These are phyloP conservation scores for Macrophya annulata DNA, from an alignment of 2,888 invertebrate genomes.

Conservation along the genomic window DNA sequence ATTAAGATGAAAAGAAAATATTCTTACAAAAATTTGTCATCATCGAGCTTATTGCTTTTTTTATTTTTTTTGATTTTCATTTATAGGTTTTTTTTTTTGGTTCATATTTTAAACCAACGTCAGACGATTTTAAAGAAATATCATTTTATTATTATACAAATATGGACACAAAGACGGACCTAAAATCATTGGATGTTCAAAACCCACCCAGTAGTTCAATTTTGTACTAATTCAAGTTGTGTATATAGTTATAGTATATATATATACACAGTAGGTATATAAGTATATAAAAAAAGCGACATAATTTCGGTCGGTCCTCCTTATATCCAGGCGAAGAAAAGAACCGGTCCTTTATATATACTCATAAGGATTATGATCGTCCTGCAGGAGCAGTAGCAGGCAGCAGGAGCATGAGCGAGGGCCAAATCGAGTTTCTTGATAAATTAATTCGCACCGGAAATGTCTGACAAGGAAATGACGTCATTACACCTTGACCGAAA, in stretches of 20 bases:
- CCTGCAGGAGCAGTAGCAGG: background rate
- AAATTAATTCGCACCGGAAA: constrained; percentile 77
- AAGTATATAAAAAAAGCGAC: constrained; percentile 59
- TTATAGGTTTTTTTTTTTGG: too few relatives aligned
- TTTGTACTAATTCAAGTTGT: constrained; percentile 7
- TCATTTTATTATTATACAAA: too few relatives aligned
- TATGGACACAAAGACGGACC: too few relatives aligned
- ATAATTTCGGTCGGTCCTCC: constrained; percentile 38
- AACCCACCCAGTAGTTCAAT: constrained; percentile 1
- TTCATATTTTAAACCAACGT: too few relatives aligned
- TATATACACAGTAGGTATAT: constrained; percentile 6
- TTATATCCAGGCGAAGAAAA: constrained; percentile 8
- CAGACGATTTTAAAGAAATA: background rate
- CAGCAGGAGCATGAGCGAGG: background rate
- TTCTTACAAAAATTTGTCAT: too few relatives aligned
- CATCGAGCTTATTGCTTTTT: too few relatives aligned
- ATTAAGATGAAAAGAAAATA: too few relatives aligned
- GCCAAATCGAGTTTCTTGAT: constrained; percentile 65
- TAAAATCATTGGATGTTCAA: background rate
- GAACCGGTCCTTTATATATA: constrained; percentile 24
- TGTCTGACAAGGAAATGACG: constrained; percentile 75
- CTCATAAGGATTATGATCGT: background rate
- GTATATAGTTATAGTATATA: background rate
- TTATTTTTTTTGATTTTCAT: too few relatives aligned
- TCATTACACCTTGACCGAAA: constrained; percentile 66